Evolutionary conservation across 2,797 vertebrate genomes (phyloP), one percentile per base, ranked within the genome.

Genomic region (Orientallactaga sibirica): DNA sequence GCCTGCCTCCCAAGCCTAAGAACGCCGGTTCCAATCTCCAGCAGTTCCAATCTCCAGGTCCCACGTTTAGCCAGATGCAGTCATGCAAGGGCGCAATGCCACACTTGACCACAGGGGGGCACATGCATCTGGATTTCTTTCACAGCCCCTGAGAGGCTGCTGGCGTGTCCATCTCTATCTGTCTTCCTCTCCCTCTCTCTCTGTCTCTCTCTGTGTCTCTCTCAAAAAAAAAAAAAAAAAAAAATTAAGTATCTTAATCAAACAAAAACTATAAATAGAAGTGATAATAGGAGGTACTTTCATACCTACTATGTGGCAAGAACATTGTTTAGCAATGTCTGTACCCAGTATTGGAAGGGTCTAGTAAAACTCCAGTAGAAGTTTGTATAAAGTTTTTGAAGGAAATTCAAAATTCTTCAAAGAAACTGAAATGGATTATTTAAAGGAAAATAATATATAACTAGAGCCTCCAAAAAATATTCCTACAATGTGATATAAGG

Each of bases 401-500:
- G 27, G 25, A 70, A 70, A 70, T 16, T 70, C 55, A 58, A 58
- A 58, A 58, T 16, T 58, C 55, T 58, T 58, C 16, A 58, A 58
- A 58, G 55, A 58, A 58, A 58, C 15, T 58, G 11, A 4, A 58
- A 16, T 58, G 80, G 61, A 68, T 37, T 88, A 66, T 90, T 88
- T 48, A 22, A 18, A 89, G 48, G 29, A 74, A 61, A 96, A 48
- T 5, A 55, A 1, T 43, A n/a, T 10, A 0, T 58, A 27, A 16
- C 19, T 14, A 84, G 76, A 73, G 43, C 24, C 19, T 90, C 33
- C 62, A 89, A 81, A 81, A 86, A 87, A 76, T 85, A 86, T 20
- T 29, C 75, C 62, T 91, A 18, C 10, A 27, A 12, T 43, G 7
- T 48, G 16, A 68, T 58, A 27, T 73, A 48, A 81, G 52, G 4